Percentiles rank a stretch among this genome's conserved stretches.
Evolutionary conservation across 2,797 vertebrate species (phyloP).

Genomic region (Chanos chanos): DNA sequence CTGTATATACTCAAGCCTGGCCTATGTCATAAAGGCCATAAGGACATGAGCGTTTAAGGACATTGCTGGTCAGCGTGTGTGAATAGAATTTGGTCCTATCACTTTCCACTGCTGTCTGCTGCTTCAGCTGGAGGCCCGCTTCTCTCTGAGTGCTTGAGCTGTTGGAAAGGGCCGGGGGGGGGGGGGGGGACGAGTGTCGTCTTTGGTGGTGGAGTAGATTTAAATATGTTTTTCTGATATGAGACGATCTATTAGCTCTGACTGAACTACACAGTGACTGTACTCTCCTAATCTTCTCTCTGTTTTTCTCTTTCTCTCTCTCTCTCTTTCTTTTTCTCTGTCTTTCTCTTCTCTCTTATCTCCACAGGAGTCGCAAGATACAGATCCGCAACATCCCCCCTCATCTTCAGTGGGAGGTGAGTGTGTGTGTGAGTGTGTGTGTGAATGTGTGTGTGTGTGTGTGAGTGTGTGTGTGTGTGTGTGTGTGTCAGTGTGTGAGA

Average conservation of each 20-base stretch:
- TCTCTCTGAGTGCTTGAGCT: no score
- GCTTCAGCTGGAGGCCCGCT: no score
- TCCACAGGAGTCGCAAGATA: slow-evolving; percentile 93
- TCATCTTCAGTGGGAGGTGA: slow-evolving; percentile 96
- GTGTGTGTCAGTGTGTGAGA: slow-evolving; percentile 4
- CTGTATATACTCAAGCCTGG: no score
- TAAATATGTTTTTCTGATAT: background rate
- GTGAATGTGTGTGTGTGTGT: slow-evolving; percentile 37
- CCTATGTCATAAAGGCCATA: no score
- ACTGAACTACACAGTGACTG: background rate
- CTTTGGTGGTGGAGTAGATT: no score
- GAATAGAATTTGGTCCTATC: no score
- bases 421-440: slow-evolving; percentile 38
- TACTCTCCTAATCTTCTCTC: background rate
- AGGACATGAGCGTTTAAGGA: no score
- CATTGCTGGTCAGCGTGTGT: no score
- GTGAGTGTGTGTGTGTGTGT: slow-evolving; percentile 10
- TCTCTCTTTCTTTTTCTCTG: background rate
- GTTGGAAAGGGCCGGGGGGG: no score
- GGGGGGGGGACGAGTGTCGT: no score
- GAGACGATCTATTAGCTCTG: background rate
- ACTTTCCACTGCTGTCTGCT: no score
- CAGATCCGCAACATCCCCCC: slow-evolving; percentile 97
- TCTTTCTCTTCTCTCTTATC: slow-evolving; percentile 58
- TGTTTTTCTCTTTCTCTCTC: background rate